phyloP scores from a whole-genome alignment of 2,113 vertebrate genomes.

The Ictalurus punctatus region DNA sequence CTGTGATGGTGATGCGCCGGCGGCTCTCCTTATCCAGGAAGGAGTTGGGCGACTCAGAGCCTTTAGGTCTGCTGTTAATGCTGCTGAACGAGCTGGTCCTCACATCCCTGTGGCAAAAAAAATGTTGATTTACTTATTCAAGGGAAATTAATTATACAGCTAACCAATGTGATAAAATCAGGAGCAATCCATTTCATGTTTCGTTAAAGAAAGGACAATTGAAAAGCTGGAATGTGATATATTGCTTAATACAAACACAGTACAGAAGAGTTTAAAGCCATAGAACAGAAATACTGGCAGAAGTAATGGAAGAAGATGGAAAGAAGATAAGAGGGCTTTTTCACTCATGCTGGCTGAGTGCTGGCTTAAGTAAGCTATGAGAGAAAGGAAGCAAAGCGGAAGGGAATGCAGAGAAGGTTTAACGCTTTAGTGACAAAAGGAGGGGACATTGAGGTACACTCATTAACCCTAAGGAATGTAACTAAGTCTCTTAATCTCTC shows the following conservation, averaged over 20 bases:
- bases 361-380: slow-evolving; percentile 37
- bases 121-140: not conserved
- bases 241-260: not conserved
- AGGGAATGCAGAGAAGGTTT: slow-evolving; percentile 48
- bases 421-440: slow-evolving; percentile 31
- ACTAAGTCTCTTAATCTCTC: slow-evolving; percentile 32
- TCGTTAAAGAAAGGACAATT: not conserved
- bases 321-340: not conserved
- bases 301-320: not conserved
- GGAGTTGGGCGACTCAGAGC: slow-evolving; percentile 87
- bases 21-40: slow-evolving; percentile 82
- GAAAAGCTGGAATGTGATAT: not conserved
- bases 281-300: not conserved
- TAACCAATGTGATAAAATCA: not conserved
- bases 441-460: slow-evolving; percentile 3
- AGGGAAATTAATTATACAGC: not conserved
- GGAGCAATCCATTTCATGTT: not conserved
- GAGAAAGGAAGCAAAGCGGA: slow-evolving; percentile 31
- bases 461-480: slow-evolving; percentile 41
- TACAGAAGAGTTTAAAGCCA: not conserved
- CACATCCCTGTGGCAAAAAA: slow-evolving; percentile 72
- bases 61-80: slow-evolving; percentile 71
- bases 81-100: slow-evolving; percentile 67
- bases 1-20: slow-evolving; percentile 73
- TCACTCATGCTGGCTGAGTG: not conserved